Evolutionary conservation across 2,888 invertebrate genomes (phyloP), one percentile per base, ranked within the genome.

Genomic region (Platycheirus rosarum): DNA sequence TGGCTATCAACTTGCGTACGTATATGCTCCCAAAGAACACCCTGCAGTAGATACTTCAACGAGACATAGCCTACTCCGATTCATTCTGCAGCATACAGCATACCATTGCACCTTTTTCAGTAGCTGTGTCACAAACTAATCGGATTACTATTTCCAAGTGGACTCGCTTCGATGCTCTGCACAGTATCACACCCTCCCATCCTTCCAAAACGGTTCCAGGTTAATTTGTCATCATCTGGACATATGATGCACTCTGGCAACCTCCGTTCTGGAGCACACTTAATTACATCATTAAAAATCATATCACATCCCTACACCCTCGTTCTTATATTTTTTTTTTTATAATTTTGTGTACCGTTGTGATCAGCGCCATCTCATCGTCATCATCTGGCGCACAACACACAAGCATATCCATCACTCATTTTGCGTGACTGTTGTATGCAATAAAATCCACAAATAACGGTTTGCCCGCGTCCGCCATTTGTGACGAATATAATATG

Each of bases 241-340:
- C 76, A 76, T 63, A 73, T 73, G 82, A 82, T 76, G 82, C 77
- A 76, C 65, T 37, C 69, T 74, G 66, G 53, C 68, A 62, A 62
- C 48, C 73, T 62, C 49, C 74, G 63, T 55, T 53, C 65, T 14
- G 46, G 76, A 29, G 76, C 40, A 53, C 62, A 46, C 82, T 82
- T 82, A 82, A 82, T 82, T 82, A 77, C 77, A 76, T 82, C 82
- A 77, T 82, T 82, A 77, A 82, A 77, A 82, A 73, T 77, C 82
- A 76, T 82, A 82, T 82, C 82, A 71, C 82, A 82, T 82, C 55
- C 71, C 68, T 14, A 9, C 6, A 18, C 20, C 55, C 8, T 62
- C 16, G 1, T 29, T 1, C 29, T 29, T 48, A 9, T 40, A 42
- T 65, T 40, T 37, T 16, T 51, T 26, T 68, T 55, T 23, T 23